A percentile compares a stretch with the other conserved stretches of the same genome.
These are phyloP conservation scores for Cantharis rustica DNA, from an alignment of 2,888 invertebrate genomes.

Conservation along the genomic window DNA sequence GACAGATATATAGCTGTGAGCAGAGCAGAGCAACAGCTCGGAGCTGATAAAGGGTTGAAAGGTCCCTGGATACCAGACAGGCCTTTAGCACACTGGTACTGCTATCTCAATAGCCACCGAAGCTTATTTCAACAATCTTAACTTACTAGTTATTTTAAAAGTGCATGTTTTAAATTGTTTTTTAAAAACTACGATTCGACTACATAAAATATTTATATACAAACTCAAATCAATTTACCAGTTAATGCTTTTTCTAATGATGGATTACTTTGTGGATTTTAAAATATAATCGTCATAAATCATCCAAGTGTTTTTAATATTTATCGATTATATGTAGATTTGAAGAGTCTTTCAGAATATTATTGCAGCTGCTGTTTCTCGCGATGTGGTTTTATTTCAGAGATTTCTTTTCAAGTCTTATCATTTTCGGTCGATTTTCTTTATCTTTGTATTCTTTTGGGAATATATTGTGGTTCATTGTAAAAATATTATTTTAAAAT, in stretches of 20 bases:
- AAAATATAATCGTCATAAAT: slow-evolving; percentile 3
- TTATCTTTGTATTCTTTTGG: slow-evolving; percentile 17
- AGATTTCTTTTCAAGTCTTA: slow-evolving; percentile 20
- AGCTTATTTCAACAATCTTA: slow-evolving; percentile 40
- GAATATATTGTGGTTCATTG: slow-evolving; percentile 18
- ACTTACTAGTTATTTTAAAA: slow-evolving; percentile 38
- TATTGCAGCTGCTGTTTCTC: slow-evolving; percentile 20
- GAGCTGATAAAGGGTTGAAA: slow-evolving; percentile 47
- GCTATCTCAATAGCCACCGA: slow-evolving; percentile 47
- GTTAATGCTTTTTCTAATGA: slow-evolving; percentile 27
- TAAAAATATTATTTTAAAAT: slow-evolving; percentile 14
- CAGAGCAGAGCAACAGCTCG: slow-evolving; percentile 33
- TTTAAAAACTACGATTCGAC: neutral
- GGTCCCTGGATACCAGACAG: slow-evolving; percentile 43
- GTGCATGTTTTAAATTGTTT: slow-evolving; percentile 39
- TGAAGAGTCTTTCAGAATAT: slow-evolving; percentile 12
- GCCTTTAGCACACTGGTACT: slow-evolving; percentile 47
- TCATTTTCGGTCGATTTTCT: slow-evolving; percentile 19
- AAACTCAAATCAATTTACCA: slow-evolving; percentile 41
- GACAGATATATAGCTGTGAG: slow-evolving; percentile 38
- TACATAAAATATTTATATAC: neutral
- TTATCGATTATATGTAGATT: slow-evolving; percentile 22
- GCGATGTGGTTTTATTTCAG: slow-evolving; percentile 16
- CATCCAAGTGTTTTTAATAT: slow-evolving; percentile 1
- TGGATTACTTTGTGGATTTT: slow-evolving; percentile 1